Evolutionary conservation across 2,888 invertebrate species (phyloP).

Genomic region (Agrilus cyanescens): DNA sequence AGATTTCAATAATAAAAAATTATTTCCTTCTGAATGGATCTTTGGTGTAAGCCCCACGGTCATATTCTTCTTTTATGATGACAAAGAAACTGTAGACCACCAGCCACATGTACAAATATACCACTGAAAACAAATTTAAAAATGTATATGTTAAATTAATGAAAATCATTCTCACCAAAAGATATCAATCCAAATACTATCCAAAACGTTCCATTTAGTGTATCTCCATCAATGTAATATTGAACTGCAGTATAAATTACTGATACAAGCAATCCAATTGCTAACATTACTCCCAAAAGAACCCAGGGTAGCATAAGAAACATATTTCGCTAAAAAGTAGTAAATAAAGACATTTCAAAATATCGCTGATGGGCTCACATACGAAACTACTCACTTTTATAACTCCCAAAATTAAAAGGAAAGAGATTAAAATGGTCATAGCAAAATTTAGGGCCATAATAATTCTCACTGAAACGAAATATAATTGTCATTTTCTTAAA

Average conservation of each 20-base stretch:
- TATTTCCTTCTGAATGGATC: constrained; percentile 48
- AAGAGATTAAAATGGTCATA: constrained; percentile 72
- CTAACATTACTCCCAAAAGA: constrained; percentile 66
- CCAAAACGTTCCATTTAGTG: constrained; percentile 45
- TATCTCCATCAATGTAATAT: constrained; percentile 51
- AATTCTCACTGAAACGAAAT: constrained; percentile 53
- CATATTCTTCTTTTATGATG: constrained; percentile 55
- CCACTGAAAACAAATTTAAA: constrained; percentile 43
- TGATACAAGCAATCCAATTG: constrained; percentile 64
- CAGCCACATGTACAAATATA: constrained; percentile 71
- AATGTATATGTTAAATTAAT: not conserved
- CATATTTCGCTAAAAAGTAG: constrained; percentile 56
- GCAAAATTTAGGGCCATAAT: constrained; percentile 67
- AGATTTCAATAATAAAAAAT: constrained; percentile 4
- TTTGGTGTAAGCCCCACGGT: constrained; percentile 62
- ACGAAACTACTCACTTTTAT: constrained; percentile 49
- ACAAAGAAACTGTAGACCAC: constrained; percentile 76
- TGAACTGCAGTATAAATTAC: constrained; percentile 68
- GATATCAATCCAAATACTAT: constrained; percentile 49
- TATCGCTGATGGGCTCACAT: not conserved
- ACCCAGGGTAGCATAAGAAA: constrained; percentile 80
- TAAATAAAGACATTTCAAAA: constrained; percentile 4
- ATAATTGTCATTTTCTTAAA: constrained; percentile 1
- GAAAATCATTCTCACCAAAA: constrained; percentile 41
- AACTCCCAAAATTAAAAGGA: constrained; percentile 62